Evolutionary conservation across 2,888 invertebrate species (phyloP).

Genomic region (Stenoptilia bipunctidactyla): DNA sequence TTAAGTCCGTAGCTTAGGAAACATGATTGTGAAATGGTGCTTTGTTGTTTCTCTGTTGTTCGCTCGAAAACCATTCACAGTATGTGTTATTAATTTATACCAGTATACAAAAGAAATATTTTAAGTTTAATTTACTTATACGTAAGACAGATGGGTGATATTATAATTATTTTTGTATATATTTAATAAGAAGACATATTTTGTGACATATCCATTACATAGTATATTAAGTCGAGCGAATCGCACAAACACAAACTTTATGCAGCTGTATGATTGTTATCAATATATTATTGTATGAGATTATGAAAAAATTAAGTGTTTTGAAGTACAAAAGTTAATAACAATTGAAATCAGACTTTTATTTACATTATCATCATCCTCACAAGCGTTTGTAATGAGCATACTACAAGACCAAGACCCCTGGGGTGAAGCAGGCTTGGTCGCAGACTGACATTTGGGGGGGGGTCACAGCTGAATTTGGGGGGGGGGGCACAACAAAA

Average conservation of each 20-base stretch:
- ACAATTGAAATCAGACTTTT: slow-evolving; percentile 30
- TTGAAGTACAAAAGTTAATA: slow-evolving; percentile 63
- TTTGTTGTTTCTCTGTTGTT: slow-evolving; percentile 23
- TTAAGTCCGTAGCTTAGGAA: slow-evolving; percentile 12
- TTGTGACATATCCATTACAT: background rate
- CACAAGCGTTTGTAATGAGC: too few relatives aligned
- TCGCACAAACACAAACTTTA: slow-evolving; percentile 25
- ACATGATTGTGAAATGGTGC: slow-evolving; percentile 3
- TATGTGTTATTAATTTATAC: background rate
- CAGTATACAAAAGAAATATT: slow-evolving; percentile 1
- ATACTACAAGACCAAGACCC: too few relatives aligned
- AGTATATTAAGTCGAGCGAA: slow-evolving; percentile 24
- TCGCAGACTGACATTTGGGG: too few relatives aligned
- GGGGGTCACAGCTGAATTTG: too few relatives aligned
- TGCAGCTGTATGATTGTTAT: slow-evolving; percentile 38
- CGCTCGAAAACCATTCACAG: slow-evolving; percentile 25
- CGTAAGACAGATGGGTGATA: too few relatives aligned
- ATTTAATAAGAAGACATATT: background rate
- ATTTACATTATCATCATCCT: too few relatives aligned
- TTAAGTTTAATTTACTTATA: background rate
- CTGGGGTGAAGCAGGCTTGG: too few relatives aligned
- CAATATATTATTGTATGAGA: slow-evolving; percentile 55
- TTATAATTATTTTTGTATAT: too few relatives aligned
- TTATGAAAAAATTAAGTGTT: slow-evolving; percentile 35
- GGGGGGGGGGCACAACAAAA: too few relatives aligned